phyloP scores from a whole-genome alignment of 2,888 invertebrate species.

The Lucinisca nassula region DNA sequence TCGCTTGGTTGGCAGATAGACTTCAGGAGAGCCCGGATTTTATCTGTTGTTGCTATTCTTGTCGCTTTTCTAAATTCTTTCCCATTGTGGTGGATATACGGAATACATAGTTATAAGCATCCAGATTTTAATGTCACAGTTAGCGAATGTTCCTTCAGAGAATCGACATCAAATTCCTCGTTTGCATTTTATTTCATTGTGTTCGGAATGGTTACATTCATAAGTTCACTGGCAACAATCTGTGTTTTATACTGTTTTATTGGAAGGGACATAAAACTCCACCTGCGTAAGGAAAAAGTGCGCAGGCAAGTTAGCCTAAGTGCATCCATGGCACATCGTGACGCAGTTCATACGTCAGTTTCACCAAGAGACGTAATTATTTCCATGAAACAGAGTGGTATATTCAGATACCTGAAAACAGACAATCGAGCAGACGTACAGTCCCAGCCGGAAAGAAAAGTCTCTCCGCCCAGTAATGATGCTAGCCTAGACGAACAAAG shows the following conservation, averaged over 20 bases:
- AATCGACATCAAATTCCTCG: background rate
- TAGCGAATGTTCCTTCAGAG: constrained; percentile 59
- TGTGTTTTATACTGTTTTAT: constrained; percentile 65
- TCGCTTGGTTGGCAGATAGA: constrained; percentile 77
- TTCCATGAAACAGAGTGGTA: background rate
- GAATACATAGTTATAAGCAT: constrained; percentile 33
- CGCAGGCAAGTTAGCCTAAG: constrained; percentile 52
- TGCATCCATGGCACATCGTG: constrained; percentile 54
- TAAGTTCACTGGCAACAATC: constrained; percentile 41
- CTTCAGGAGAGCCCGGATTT: constrained; percentile 60
- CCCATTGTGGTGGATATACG: constrained; percentile 56
- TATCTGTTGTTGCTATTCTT: constrained; percentile 53
- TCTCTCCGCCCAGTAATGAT: background rate
- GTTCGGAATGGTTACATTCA: constrained; percentile 60
- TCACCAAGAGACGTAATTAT: background rate
- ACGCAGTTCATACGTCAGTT: background rate
- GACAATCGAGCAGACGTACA: background rate
- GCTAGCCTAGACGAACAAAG: constrained; percentile 14
- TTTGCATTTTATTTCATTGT: constrained; percentile 48
- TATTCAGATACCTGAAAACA: background rate
- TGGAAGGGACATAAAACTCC: constrained; percentile 56
- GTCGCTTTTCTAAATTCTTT: constrained; percentile 47
- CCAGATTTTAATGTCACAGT: constrained; percentile 30
- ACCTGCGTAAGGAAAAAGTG: constrained; percentile 47
- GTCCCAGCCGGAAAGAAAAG: background rate